These are phyloP conservation scores for Puffinus mauretanicus DNA, from an alignment of 2,113 vertebrate genomes.

Conservation along the genomic window DNA sequence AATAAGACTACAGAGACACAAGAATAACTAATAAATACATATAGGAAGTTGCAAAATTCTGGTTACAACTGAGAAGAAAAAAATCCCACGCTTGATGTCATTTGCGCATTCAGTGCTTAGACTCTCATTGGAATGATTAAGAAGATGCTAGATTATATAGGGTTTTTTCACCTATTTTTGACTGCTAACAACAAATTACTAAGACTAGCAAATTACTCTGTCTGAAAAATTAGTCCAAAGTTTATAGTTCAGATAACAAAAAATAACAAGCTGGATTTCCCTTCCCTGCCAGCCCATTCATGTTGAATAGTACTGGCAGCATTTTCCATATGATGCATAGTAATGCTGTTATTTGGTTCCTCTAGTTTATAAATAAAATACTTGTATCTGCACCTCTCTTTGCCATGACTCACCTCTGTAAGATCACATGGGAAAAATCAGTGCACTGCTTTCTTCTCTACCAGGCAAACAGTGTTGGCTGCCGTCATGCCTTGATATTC, in stretches of 20 bases:
- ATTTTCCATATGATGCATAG: neutral
- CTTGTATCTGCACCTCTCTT: neutral
- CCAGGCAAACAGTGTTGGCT: neutral
- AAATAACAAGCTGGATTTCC: neutral
- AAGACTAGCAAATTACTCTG: neutral
- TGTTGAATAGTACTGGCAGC: neutral
- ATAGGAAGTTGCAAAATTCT: neutral
- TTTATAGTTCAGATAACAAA: neutral
- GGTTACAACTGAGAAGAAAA: neutral
- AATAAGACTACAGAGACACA: neutral
- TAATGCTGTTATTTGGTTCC: neutral
- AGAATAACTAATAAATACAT: neutral
- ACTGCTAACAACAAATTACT: neutral
- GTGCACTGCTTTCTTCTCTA: neutral
- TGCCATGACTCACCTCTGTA: neutral
- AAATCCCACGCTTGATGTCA: accelerated
- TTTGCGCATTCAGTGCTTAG: neutral
- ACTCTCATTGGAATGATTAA: neutral
- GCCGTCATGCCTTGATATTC: neutral
- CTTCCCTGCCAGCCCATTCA: neutral
- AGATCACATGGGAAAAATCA: neutral
- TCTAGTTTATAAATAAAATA: neutral
- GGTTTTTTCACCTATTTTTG: neutral
- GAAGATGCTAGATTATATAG: neutral
- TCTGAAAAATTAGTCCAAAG: neutral